These are phyloP conservation scores for Megastigmus dorsalis DNA, from an alignment of 2,888 invertebrate species.

Conservation along the genomic window DNA sequence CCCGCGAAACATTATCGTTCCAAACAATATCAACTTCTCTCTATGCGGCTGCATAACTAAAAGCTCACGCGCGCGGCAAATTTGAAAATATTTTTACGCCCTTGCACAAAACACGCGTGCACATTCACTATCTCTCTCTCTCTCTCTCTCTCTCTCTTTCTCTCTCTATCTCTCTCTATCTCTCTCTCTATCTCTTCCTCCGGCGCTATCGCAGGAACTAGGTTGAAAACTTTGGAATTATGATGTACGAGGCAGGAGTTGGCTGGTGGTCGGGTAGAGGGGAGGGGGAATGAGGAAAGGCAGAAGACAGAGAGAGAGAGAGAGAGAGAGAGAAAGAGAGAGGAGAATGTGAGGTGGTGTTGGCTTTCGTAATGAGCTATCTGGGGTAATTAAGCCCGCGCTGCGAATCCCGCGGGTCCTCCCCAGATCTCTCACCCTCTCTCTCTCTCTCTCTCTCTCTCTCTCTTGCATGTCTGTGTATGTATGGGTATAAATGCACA, in stretches of 20 bases:
- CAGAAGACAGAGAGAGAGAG: not conserved
- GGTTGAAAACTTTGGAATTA: conserved; percentile 41
- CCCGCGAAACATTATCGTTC: no score
- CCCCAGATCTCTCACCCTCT: no score
- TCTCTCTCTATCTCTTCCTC: no score
- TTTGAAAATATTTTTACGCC: conserved; percentile 15
- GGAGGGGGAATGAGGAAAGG: no score
- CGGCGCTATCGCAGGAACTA: not conserved
- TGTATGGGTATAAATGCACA: not conserved
- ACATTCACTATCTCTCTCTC: no score
- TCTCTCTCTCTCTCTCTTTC: no score
- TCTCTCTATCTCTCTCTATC: no score
- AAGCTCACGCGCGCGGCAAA: not conserved
- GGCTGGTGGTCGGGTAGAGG: no score
- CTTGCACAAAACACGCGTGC: no score
- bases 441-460: no score
- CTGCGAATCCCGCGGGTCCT: conserved; percentile 55
- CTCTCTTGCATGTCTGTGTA: conserved; percentile 26
- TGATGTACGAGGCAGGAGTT: conserved; percentile 35
- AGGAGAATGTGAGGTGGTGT: conserved; percentile 33
- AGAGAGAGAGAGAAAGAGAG: conserved; percentile 25
- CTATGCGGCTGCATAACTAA: not conserved
- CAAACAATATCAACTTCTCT: no score
- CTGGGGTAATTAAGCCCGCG: conserved; percentile 58
- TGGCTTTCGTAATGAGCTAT: conserved; percentile 59